A percentile compares a stretch with the other conserved stretches of the same genome.
Conservation (phyloP, 2,113 vertebrate genomes). For the Vimba vimba region DNA sequence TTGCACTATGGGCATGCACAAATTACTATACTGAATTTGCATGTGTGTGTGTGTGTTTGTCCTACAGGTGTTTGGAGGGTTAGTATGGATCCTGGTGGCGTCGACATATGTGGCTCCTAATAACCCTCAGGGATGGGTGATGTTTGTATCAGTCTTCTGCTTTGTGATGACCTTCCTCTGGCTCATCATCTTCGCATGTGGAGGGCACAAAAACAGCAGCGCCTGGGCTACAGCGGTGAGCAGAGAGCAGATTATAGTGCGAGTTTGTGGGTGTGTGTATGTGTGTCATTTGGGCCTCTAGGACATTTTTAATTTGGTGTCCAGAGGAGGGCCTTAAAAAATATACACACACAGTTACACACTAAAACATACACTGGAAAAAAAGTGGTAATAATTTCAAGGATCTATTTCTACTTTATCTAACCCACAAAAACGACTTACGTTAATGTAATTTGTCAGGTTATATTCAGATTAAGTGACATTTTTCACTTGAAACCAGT, state of each 20-base stretch:
- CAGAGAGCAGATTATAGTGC: not conserved
- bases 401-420: no score
- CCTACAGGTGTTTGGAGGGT: slow-evolving; percentile 74
- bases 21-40: not conserved
- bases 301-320: no score
- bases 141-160: slow-evolving; percentile 78
- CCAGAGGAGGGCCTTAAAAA: no score
- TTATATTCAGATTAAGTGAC: no score
- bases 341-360: no score
- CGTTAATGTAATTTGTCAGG: no score
- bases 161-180: slow-evolving; percentile 71
- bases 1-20: not conserved
- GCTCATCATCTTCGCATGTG: slow-evolving; percentile 66
- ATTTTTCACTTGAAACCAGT: no score
- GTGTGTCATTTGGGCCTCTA: no score
- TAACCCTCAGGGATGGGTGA: slow-evolving; percentile 75
- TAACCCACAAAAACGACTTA: no score
- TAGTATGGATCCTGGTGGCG: slow-evolving; percentile 77
- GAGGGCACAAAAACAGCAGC: slow-evolving; percentile 59
- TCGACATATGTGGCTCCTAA: slow-evolving; percentile 63
- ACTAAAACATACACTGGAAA: no score
- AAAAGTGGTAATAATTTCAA: no score
- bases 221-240: slow-evolving; percentile 72
- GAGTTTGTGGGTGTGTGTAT: no score
- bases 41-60: not conserved